Evolutionary conservation across 2,113 vertebrate species (phyloP).

Genomic region (Silurus glanis): DNA sequence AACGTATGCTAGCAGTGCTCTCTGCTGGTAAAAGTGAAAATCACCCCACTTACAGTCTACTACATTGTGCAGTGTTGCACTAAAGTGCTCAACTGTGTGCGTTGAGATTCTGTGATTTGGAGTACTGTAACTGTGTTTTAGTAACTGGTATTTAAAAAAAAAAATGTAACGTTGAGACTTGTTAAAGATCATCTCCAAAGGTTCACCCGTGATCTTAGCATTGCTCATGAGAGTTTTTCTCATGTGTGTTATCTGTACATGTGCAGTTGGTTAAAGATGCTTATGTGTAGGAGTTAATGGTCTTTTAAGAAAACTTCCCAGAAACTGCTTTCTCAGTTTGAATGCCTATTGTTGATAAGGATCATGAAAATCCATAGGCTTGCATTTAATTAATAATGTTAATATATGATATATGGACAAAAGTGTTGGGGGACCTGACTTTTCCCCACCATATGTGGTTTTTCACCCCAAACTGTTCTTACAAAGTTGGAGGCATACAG

Average conservation of each 20-base stretch:
- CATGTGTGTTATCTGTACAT: background rate
- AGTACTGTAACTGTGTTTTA: background rate
- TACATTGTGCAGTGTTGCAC: background rate
- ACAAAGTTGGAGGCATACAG: too few relatives aligned
- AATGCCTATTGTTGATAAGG: background rate
- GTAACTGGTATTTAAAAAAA: background rate
- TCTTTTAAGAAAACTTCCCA: background rate
- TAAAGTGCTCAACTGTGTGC: background rate
- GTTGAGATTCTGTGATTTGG: background rate
- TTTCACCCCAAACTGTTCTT: too few relatives aligned
- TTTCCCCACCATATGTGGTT: too few relatives aligned
- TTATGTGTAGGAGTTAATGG: background rate
- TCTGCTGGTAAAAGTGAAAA: slow-evolving; percentile 12
- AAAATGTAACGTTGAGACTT: too few relatives aligned
- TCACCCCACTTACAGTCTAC: background rate
- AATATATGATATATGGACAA: background rate
- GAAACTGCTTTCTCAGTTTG: background rate
- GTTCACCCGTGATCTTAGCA: background rate
- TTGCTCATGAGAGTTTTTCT: background rate
- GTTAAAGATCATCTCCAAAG: background rate
- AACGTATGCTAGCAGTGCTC: background rate
- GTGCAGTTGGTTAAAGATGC: background rate
- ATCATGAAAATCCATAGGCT: background rate
- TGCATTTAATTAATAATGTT: background rate
- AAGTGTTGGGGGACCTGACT: too few relatives aligned